Base-by-base conservation (phyloP, 2,797 vertebrate species). In the Epinephelus awoara region DNA sequence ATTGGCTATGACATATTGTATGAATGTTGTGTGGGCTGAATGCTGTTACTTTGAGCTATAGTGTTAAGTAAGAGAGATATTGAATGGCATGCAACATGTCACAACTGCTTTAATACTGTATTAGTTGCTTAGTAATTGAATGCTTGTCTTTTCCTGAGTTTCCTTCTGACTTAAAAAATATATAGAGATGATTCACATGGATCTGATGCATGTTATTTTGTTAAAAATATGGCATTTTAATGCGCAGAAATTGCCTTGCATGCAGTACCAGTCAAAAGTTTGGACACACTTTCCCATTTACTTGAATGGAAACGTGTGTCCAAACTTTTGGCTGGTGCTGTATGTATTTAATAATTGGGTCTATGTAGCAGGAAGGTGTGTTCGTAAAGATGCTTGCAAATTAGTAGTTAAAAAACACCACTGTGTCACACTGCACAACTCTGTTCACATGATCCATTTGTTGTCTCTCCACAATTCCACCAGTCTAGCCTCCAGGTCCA, bases 21-120 rank as follows among this genome's bases (percentile, higher is more conserved):
- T 40, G 38, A 58, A 9, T 17, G 14, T 67, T 59, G 44, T 17
- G 0, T 52, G 25, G 50, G 70, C 2, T 23, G 47, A 71, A 87
- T 90, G 76, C 68, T 85, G 70, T 56, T 88, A 76, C 90, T 85
- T 80, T 77, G 74, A 90, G 78, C 80, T 85, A 63, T 80, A 79
- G 47, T 49, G 51, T 21, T 52, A 6, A 38, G 23, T 10, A 13
- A 51, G 5, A 29, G 27, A 1, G 27, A 29, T 29, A 29, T 29
- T 46, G 23, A 52, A 38, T 47, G n/a, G 19, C 25, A 40, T 34
- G 34, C 7, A 34, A 34, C 34, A 8, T 8, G 1, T 34, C 2
- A 7, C 34, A 34, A 34, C 34, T 7, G 29, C 29, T 34, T 34
- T 34, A 1, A 34, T 34, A 34, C 29, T 6, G 6, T 34, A 34